Percentiles rank a stretch among this genome's conserved stretches.
phyloP scores from a whole-genome alignment of 2,888 invertebrate species.

The Xylota sylvarum region DNA sequence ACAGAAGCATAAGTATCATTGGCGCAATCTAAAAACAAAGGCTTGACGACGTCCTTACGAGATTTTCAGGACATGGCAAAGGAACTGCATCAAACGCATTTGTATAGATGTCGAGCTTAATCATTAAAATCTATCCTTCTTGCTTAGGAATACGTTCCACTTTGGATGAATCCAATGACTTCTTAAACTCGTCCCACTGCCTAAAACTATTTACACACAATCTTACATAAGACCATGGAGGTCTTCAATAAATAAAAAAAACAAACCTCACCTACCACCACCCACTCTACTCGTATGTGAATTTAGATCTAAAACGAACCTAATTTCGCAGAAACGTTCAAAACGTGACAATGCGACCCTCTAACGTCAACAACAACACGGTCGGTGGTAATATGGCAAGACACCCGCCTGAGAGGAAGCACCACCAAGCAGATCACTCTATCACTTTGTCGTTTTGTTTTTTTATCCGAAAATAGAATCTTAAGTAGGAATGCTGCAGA shows the following conservation, averaged over 20 bases:
- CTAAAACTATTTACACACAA: slow-evolving; percentile 33
- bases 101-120: too few species aligned
- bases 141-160: too few species aligned
- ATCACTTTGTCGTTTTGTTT: slow-evolving; percentile 27
- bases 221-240: slow-evolving; percentile 38
- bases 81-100: too few species aligned
- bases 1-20: too few species aligned
- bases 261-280: not conserved
- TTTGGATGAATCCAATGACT: too few species aligned
- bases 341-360: slow-evolving; percentile 68
- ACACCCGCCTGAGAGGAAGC: slow-evolving; percentile 30
- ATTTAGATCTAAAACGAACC: slow-evolving; percentile 31
- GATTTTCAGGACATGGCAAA: too few species aligned
- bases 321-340: slow-evolving; percentile 63
- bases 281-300: not conserved
- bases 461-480: slow-evolving; percentile 72
- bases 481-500: slow-evolving; percentile 63
- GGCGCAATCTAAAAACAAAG: too few species aligned
- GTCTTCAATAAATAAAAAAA: not conserved
- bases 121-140: too few species aligned
- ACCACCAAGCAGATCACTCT: slow-evolving; percentile 43
- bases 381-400: slow-evolving; percentile 19
- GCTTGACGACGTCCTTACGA: too few species aligned
- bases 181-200: not conserved
- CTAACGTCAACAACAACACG: slow-evolving; percentile 51